Conservation (phyloP, 2,888 invertebrate genomes). For the Cotesia congregata region DNA sequence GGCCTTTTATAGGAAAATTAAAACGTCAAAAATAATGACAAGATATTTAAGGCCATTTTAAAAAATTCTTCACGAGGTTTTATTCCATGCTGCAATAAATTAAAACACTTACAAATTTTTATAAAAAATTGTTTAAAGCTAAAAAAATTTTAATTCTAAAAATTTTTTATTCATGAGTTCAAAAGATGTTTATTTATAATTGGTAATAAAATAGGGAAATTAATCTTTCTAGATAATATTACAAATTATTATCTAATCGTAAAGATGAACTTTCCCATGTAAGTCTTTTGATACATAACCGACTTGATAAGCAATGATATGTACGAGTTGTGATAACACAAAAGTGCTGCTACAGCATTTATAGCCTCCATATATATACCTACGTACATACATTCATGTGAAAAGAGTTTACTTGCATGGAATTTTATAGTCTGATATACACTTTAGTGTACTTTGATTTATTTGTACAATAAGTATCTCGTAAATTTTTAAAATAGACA, state of each 20-base stretch:
- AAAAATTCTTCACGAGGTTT: too few species aligned
- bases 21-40: too few species aligned
- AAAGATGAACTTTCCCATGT: neutral
- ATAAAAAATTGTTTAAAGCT: too few species aligned
- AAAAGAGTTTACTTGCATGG: neutral
- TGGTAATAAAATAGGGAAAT: neutral
- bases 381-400: neutral
- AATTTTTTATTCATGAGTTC: too few species aligned
- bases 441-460: neutral
- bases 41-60: too few species aligned
- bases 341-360: constrained; percentile 1
- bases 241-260: neutral
- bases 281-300: constrained; percentile 1
- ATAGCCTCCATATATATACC: neutral
- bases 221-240: neutral
- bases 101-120: too few species aligned
- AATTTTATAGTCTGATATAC: constrained; percentile 1
- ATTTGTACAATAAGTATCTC: constrained; percentile 1
- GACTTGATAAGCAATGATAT: neutral
- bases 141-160: too few species aligned
- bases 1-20: too few species aligned
- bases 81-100: too few species aligned
- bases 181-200: neutral
- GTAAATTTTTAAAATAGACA: neutral
- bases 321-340: neutral